phyloP scores from a whole-genome alignment of 1,140 invertebrate genomes.

The Drosophila oshimai region DNA sequence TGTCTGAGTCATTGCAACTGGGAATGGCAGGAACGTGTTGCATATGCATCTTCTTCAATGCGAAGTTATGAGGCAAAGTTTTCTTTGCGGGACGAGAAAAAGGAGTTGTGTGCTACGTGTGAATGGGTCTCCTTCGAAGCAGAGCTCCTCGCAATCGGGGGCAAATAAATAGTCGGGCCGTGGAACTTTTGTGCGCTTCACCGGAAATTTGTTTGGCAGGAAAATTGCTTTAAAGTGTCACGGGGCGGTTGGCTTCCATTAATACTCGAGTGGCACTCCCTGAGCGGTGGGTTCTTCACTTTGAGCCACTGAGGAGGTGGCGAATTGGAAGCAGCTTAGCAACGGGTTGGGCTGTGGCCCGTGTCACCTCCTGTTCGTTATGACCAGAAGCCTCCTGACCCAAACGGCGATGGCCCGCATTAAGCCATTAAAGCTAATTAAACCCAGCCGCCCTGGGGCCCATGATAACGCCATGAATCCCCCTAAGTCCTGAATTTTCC shows the following conservation, averaged over 20 bases:
- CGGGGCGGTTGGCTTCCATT: conserved; percentile 31
- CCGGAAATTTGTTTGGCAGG: conserved; percentile 51
- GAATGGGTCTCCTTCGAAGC: conserved; percentile 47
- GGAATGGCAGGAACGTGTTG: conserved; percentile 70
- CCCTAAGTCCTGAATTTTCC: neutral
- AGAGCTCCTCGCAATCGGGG: conserved; percentile 53
- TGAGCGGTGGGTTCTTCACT: neutral
- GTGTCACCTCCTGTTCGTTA: conserved; percentile 25
- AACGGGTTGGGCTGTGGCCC: neutral
- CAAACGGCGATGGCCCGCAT: conserved; percentile 32
- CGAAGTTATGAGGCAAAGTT: conserved; percentile 78
- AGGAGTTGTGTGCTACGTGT: conserved; percentile 55
- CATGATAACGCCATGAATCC: neutral
- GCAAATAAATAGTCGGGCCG: conserved; percentile 65
- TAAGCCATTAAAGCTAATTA: conserved; percentile 76
- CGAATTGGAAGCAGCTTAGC: conserved; percentile 25
- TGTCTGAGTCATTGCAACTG: conserved; percentile 18
- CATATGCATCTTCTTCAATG: conserved; percentile 78
- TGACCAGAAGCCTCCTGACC: conserved; percentile 5
- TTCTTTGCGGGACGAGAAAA: conserved; percentile 40
- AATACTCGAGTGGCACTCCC: conserved; percentile 37
- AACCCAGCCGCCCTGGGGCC: conserved; percentile 18
- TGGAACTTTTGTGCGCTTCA: conserved; percentile 53
- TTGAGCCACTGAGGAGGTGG: neutral
- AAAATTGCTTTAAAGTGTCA: conserved; percentile 66